phyloP scores from a whole-genome alignment of 1,140 invertebrate species.

The Thaumetopoea pityocampa region DNA sequence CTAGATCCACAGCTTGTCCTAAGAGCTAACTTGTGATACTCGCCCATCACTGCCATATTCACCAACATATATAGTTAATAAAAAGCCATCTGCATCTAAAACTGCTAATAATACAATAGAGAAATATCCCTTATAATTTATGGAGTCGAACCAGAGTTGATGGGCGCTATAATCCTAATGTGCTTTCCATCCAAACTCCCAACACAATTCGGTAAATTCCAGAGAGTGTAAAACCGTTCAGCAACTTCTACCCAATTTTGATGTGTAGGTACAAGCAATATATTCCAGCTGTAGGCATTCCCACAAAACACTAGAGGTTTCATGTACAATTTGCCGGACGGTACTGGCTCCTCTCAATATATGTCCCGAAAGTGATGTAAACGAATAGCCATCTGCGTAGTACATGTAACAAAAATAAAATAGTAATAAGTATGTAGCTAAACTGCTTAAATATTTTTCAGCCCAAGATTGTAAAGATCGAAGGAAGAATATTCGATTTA shows the following conservation, averaged over 20 bases:
- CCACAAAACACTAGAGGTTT: background rate
- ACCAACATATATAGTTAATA: slow-evolving; percentile 9
- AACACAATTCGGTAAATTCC: slow-evolving; percentile 43
- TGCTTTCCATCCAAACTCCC: slow-evolving; percentile 58
- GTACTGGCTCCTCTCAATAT: background rate
- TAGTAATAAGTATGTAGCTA: too few relatives aligned
- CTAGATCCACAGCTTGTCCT: slow-evolving; percentile 1
- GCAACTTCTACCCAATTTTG: slow-evolving; percentile 28
- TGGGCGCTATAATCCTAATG: slow-evolving; percentile 34
- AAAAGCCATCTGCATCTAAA: slow-evolving; percentile 31
- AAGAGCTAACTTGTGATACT: slow-evolving; percentile 1
- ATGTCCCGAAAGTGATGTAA: background rate
- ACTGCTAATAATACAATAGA: slow-evolving; percentile 54
- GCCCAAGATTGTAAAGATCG: too few relatives aligned
- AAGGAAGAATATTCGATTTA: too few relatives aligned
- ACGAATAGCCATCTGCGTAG: background rate
- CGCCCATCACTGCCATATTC: slow-evolving; percentile 8
- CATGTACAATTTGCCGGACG: background rate
- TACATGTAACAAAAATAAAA: slow-evolving; percentile 2
- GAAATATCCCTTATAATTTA: slow-evolving; percentile 58
- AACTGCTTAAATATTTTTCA: too few relatives aligned
- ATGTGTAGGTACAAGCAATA: too few relatives aligned
- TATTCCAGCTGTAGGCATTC: background rate
- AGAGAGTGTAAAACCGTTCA: slow-evolving; percentile 31
- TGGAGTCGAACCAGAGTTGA: slow-evolving; percentile 39